A percentile compares a stretch with the other conserved stretches of the same genome.
phyloP scores from a whole-genome alignment of 1,140 invertebrate genomes.

The Choristoneura fumiferana region DNA sequence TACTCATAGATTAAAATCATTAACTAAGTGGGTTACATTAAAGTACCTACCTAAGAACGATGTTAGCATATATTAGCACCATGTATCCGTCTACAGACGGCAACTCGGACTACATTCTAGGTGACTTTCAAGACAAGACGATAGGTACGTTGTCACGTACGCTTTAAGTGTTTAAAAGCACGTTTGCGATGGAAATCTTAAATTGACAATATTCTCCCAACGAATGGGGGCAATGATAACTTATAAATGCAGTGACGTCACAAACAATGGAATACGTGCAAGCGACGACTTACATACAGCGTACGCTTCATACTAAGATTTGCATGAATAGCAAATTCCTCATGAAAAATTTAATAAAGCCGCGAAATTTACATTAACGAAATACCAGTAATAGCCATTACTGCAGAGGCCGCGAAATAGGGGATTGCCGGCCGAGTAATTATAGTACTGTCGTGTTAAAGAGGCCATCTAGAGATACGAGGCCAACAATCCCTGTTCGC shows the following conservation, averaged over 20 bases:
- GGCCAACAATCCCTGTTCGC: too few species aligned
- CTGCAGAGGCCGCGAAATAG: too few species aligned
- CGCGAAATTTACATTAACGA: too few species aligned
- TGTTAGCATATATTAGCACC: not conserved
- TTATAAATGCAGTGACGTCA: slow-evolving; percentile 11
- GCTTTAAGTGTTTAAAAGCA: not conserved
- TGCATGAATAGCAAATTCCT: slow-evolving; percentile 6
- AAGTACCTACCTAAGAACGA: too few species aligned
- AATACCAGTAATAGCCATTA: too few species aligned
- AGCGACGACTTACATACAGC: not conserved
- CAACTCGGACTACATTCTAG: not conserved
- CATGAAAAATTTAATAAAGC: too few species aligned
- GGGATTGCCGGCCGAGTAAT: too few species aligned
- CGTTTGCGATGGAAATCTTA: not conserved
- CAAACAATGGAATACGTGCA: not conserved
- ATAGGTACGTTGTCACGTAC: not conserved
- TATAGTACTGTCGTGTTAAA: too few species aligned
- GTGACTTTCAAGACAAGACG: slow-evolving; percentile 4
- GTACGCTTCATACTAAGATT: not conserved
- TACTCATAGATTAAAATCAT: too few species aligned
- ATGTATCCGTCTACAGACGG: not conserved
- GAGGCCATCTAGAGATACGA: too few species aligned
- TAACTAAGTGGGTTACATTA: too few species aligned
- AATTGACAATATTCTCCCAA: not conserved
- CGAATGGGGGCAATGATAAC: not conserved